Evolutionary conservation across 2,113 vertebrate genomes (phyloP).

Genomic region (Lophura nycthemera): DNA sequence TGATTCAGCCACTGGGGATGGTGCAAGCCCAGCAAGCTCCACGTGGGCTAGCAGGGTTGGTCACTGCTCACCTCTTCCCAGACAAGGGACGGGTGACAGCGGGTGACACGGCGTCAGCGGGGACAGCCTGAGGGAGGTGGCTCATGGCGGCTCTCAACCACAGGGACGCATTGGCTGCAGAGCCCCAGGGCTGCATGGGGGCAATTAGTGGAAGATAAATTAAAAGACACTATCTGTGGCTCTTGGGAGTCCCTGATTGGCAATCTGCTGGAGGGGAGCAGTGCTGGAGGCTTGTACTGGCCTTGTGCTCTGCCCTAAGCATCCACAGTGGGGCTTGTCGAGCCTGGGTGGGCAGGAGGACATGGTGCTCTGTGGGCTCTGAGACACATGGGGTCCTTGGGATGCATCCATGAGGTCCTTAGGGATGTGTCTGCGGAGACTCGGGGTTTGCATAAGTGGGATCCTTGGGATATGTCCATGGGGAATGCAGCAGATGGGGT

Average conservation of each 20-base stretch:
- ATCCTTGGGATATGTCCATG: too few species aligned
- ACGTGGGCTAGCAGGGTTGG: not conserved
- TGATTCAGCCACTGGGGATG: not conserved
- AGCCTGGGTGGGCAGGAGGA: fast-evolving
- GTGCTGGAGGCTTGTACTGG: not conserved
- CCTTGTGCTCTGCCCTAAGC: not conserved
- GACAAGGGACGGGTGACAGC: not conserved
- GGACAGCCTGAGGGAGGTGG: not conserved
- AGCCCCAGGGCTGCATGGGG: not conserved
- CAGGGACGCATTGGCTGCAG: fast-evolving
- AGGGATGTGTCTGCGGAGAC: not conserved
- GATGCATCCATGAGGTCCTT: not conserved
- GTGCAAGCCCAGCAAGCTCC: not conserved
- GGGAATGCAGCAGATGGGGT: too few species aligned
- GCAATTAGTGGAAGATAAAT: not conserved
- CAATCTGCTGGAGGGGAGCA: not conserved
- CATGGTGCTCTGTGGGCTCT: not conserved
- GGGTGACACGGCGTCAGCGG: not conserved
- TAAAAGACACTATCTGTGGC: fast-evolving
- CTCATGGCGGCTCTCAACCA: not conserved
- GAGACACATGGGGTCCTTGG: fast-evolving
- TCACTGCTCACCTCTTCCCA: not conserved
- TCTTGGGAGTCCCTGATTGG: not conserved
- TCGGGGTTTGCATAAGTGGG: too few species aligned
- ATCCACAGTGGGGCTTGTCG: not conserved